Percentiles rank a stretch among this genome's conserved stretches.
phyloP scores from a whole-genome alignment of 2,113 vertebrate species.

The Meleagris gallopavo region DNA sequence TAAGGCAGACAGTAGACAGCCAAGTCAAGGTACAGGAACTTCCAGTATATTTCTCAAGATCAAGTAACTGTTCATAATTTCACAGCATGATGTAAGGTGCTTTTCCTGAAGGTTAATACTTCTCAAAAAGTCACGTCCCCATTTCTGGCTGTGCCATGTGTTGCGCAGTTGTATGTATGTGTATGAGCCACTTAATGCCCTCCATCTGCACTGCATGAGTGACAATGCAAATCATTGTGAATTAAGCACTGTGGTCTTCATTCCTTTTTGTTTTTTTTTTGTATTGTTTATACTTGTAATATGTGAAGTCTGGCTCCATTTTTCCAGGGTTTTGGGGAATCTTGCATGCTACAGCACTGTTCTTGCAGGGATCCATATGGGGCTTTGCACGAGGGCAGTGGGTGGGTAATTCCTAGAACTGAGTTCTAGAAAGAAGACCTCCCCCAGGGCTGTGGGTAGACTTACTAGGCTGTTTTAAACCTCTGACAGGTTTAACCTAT shows the following conservation, averaged over 20 bases:
- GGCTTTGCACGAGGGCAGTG: background rate
- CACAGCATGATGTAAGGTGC: background rate
- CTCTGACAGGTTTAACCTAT: background rate
- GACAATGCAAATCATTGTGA: background rate
- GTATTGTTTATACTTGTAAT: background rate
- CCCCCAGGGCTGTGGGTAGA: background rate
- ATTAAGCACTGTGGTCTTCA: background rate
- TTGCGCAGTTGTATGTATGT: conserved; percentile 15
- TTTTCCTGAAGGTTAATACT: background rate
- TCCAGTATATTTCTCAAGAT: background rate
- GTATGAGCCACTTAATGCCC: background rate
- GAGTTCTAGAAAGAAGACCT: background rate
- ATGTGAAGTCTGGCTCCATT: background rate
- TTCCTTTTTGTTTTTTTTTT: background rate
- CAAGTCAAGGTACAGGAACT: background rate
- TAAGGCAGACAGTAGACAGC: background rate
- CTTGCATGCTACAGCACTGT: fast-evolving
- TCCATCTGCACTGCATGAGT: background rate
- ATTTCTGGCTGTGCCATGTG: fast-evolving
- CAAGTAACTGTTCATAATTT: background rate
- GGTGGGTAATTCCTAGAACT: fast-evolving
- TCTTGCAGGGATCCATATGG: background rate
- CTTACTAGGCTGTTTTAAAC: background rate
- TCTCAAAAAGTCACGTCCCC: background rate
- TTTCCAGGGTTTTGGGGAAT: background rate